Base-by-base conservation (phyloP, 2,888 invertebrate species). In the Cheilosia urbana region DNA sequence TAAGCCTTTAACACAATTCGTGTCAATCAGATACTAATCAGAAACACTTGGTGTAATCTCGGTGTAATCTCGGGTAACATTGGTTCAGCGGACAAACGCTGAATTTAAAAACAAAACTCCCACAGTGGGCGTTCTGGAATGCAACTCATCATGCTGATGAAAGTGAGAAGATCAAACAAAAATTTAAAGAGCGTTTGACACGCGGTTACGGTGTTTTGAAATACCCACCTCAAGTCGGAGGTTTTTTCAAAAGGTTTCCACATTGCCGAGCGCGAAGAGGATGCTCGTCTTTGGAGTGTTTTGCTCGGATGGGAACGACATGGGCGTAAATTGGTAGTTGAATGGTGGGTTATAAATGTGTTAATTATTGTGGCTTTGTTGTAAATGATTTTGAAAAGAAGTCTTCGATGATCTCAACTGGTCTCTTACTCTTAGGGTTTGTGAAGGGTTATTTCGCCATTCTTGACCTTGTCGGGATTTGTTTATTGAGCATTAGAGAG, bases 311-410 rank as follows among this genome's bases (percentile, higher is more conserved):
- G 19, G 30, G 34, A 65, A 65, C 49, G 63, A 60, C 60, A 60
- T 45, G 49, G 34, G 19, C 7, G 17, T 30, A 1, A 65, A 65
- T 57, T n/a, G 19, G 30, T 49, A 30, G 17, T 49, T 65, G 21
- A 27, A 47, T 34, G 2, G 27, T 2, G 6, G 27, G 34, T 19
- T 21, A 21, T 37, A 37, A 65, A 34, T 19, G 49, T 65, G 49
- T 65, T 65, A 65, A 65, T 65, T 65, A 30, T n/a, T 17, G 34
- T 9, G 19, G 45, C 34, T 65, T 47, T 49, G 49, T 65, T 47
- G 17, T 45, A 19, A 11, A 9, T 17, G 6, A 17, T 47, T 47
- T 47, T 7, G 47, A 47, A 19, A 9, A 47, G 47, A 9, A 47
- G 11, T 13, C 9, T 47, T 11, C 0, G 47, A 45, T 45, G 45